A percentile compares a stretch with the other conserved stretches of the same genome.
Evolutionary conservation across 2,113 vertebrate species (phyloP).

Genomic region (Leptobrachium ailaonicum): DNA sequence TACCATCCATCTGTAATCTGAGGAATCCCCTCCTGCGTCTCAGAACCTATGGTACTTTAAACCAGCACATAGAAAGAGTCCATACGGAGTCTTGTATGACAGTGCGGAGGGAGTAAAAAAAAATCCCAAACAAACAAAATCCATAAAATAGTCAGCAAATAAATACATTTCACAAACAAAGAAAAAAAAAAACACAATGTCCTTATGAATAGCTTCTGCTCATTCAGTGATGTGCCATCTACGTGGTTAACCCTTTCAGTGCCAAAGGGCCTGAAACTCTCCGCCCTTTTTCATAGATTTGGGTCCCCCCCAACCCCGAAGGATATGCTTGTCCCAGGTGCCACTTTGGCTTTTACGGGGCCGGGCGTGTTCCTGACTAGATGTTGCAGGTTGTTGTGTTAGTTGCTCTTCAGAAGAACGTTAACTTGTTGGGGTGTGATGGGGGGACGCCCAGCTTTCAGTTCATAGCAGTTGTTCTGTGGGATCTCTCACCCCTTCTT

Average conservation of each 20-base stretch:
- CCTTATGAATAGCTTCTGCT: slow-evolving; percentile 37
- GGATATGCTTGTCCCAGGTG: neutral
- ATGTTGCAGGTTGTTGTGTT: neutral
- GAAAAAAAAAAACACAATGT: neutral
- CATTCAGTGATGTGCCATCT: slow-evolving; percentile 9
- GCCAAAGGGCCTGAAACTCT: slow-evolving; percentile 13
- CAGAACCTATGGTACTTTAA: too few relatives aligned
- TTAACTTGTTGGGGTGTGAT: neutral
- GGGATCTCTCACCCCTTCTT: slow-evolving; percentile 4
- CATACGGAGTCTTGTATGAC: neutral
- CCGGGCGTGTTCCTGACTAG: neutral
- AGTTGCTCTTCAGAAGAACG: slow-evolving; percentile 13
- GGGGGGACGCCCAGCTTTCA: slow-evolving; percentile 6
- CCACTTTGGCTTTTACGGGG: slow-evolving; percentile 18
- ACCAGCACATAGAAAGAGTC: neutral
- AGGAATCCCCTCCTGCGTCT: slow-evolving; percentile 10
- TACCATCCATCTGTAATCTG: neutral
- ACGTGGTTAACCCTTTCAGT: slow-evolving; percentile 28
- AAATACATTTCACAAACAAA: too few relatives aligned
- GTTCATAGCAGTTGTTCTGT: slow-evolving; percentile 21
- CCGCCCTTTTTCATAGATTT: neutral
- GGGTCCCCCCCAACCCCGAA: neutral
- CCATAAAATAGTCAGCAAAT: neutral
- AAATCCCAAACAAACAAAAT: slow-evolving; percentile 37
- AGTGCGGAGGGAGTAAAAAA: slow-evolving; percentile 4